phyloP scores from a whole-genome alignment of 2,888 invertebrate genomes.

The Ormyrus rosae region DNA sequence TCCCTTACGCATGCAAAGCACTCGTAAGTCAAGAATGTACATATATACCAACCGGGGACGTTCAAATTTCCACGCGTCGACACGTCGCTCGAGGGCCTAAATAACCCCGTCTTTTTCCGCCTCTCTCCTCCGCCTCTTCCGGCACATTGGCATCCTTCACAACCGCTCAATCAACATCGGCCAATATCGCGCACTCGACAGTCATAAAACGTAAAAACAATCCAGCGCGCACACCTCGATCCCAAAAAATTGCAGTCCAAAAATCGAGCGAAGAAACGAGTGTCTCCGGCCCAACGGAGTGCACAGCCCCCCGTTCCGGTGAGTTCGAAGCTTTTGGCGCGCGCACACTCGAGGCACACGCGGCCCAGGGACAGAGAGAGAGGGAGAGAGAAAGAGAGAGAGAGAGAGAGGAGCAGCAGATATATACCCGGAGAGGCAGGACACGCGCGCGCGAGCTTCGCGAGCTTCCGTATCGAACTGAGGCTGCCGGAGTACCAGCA shows the following conservation, averaged over 20 bases:
- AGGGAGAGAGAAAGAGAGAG: too few species aligned
- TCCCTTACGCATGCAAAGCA: too few species aligned
- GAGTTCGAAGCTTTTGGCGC: background rate
- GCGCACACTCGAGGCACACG: background rate
- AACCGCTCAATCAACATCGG: background rate
- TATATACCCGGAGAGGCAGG: too few species aligned
- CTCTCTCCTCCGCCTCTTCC: background rate
- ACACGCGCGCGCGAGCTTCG: conserved; percentile 8
- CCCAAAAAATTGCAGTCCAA: too few species aligned
- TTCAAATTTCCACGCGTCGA: background rate
- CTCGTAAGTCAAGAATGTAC: too few species aligned
- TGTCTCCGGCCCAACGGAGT: background rate
- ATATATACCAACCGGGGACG: background rate
- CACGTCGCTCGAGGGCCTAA: background rate
- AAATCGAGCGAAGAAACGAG: too few species aligned
- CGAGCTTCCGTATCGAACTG: conserved; percentile 48
- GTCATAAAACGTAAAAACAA: too few species aligned
- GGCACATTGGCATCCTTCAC: background rate
- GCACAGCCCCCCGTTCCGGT: background rate
- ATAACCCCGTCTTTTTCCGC: background rate
- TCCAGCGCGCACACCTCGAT: too few species aligned
- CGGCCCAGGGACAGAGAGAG: too few species aligned
- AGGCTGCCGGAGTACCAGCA: background rate
- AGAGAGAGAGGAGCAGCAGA: background rate
- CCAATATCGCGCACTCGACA: background rate